Base-by-base conservation (phyloP, 2,888 invertebrate species). In the Tenthredo distinguenda region DNA sequence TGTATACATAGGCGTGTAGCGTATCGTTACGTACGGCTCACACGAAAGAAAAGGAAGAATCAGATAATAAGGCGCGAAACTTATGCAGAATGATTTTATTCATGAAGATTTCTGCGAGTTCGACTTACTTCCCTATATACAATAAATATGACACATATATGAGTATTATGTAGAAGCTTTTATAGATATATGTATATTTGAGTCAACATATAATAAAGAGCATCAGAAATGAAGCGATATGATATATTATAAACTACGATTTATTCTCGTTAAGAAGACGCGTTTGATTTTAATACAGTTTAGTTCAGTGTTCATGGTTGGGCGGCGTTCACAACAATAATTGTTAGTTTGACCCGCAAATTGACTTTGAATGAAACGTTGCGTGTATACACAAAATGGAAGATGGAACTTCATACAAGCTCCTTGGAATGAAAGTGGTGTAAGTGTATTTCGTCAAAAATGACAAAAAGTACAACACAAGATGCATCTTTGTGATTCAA, bases 301-400 rank as follows among this genome's bases (percentile, higher is more conserved):
- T 68, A 68, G 34, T 34, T 50, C 50, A 31, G 40, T 18, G 47
- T 79, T 21, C 31, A 21, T 72, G 26, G 71, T 55, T 43, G 37
- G 15, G 58, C 55, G 77, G 26, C 55, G 71, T 55, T 31, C 81
- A 50, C 12, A 40, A 81, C 62, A 81, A 50, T 50, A 84, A 85
- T 85, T 85, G 71, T 71, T 72, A 85, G 65, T 85, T 85, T 85
- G 72, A 85, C 85, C 85, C n/a, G 21, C 74, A 71, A 84, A 74
- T 84, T 84, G 84, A 84, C 74, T 84, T 47, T 74, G 74, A 72
- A 76, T 58, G 50, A 84, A 76, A 50, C 15, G 68, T 84, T 84
- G 31, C 21, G 55, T n/a, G n/a, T n/a, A 68, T 26, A 68, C 68
- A 47, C 31, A 68, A 71, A 83, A 68, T 31, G 47, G 31, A 34